A percentile compares a stretch with the other conserved stretches of the same genome.
phyloP scores from a whole-genome alignment of 2,797 vertebrate species.

The Scolopax bukidnonensis region DNA sequence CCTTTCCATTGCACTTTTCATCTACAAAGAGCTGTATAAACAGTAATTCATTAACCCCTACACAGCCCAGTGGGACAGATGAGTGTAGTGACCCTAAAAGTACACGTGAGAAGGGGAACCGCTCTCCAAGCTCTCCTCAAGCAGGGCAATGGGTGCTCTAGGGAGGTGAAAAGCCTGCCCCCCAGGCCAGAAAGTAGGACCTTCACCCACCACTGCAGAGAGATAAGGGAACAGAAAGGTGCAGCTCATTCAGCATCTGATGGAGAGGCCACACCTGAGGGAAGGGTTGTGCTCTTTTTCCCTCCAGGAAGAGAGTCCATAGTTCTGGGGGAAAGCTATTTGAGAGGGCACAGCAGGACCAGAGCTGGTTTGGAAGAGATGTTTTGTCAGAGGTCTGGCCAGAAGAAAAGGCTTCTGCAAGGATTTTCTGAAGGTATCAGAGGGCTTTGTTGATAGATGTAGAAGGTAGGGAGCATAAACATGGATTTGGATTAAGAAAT shows the following conservation, averaged over 20 bases:
- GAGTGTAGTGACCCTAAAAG: background rate
- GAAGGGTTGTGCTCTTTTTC: background rate
- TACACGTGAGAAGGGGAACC: fast-evolving
- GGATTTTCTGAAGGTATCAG: background rate
- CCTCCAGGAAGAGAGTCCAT: background rate
- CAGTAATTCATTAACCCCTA: background rate
- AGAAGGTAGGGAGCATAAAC: background rate
- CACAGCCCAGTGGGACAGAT: background rate
- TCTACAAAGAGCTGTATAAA: conserved; percentile 7
- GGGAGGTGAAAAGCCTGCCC: background rate
- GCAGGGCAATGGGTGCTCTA: background rate
- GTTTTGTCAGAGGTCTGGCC: background rate
- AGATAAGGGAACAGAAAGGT: background rate
- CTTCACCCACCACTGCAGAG: background rate
- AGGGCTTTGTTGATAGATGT: background rate
- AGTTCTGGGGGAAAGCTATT: background rate
- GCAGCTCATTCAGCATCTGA: background rate
- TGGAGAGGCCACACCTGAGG: background rate
- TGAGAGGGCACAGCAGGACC: background rate
- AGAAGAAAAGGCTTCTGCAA: background rate
- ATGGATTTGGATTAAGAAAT: background rate
- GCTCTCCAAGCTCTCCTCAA: background rate
- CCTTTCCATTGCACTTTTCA: background rate
- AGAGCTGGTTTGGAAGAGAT: background rate
- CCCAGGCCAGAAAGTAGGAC: background rate